phyloP scores from a whole-genome alignment of 2,113 vertebrate species.

The Apodemus speciosus region DNA sequence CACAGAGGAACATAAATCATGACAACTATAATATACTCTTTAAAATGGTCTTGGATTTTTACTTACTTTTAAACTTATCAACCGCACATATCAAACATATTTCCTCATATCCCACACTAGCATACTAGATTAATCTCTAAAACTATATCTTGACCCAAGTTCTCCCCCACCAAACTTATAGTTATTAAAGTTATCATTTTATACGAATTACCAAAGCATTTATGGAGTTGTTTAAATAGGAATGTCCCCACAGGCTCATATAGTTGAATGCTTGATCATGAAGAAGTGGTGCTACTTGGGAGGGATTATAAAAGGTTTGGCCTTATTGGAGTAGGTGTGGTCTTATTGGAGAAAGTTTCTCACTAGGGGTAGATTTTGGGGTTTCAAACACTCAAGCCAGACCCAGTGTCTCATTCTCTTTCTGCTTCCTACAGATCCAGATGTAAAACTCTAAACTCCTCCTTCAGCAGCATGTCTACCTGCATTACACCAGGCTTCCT shows the following conservation, averaged over 20 bases:
- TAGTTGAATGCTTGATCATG: not conserved
- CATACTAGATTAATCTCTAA: conserved; percentile 4
- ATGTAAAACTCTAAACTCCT: not conserved
- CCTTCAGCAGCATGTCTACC: not conserved
- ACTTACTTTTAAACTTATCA: not conserved
- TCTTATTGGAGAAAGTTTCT: not conserved
- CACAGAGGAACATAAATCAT: conserved; percentile 16
- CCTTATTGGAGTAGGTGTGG: not conserved
- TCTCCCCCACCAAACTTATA: not conserved
- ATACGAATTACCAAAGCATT: not conserved
- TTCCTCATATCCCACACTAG: conserved; percentile 4
- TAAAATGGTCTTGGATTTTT: not conserved
- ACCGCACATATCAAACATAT: not conserved
- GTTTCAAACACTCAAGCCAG: not conserved
- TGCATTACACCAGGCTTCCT: not conserved
- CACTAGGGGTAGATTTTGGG: not conserved
- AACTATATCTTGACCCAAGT: not conserved
- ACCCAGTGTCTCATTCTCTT: not conserved
- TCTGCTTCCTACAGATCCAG: not conserved
- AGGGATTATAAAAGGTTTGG: not conserved
- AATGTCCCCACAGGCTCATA: not conserved
- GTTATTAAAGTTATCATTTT: not conserved
- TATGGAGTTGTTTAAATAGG: not conserved
- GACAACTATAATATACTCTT: not conserved
- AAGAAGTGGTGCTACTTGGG: not conserved